Base-by-base conservation (phyloP, 2,113 vertebrate genomes). In the Protomyctophum bolini region DNA sequence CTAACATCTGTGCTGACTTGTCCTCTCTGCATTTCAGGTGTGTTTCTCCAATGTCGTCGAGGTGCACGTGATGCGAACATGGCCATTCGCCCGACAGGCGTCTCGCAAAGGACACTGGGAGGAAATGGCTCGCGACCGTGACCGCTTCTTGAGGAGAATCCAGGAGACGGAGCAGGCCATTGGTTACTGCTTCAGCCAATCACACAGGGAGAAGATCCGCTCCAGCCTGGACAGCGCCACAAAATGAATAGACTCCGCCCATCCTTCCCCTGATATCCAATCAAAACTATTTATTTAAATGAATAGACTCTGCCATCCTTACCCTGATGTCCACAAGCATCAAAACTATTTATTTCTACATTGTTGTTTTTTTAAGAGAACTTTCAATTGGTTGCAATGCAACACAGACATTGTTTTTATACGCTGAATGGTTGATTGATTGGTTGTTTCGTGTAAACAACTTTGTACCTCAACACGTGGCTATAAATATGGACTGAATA, bases 91-190 rank as follows among this genome's bases (percentile, higher is more conserved):
- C 0, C 88, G 91, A 11, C 92, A 88, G 51, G 93, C 93, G 0
- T 93, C 93, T 41, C 94, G 96, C 3, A 91, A 86, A 65, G 96
- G 96, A 6, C 94, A 83, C 6, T 97, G 96, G 96, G 96, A 97
- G 48, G 94, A 95, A 76, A 52, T 92, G 4, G 96, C 91, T 0
- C 89, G 96, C 0, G 96, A 97, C 74, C 89, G 94, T 0, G 91
- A 90, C 51, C 95, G 95, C 10, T 97, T 97, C 21, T 47, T 75
- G 66, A 92, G 92, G 47, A 91, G 95, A n/a, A 91, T 97, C 15
- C 41, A 57, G 10, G 91, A 91, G 1, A 66, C 87, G 0, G 92
- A 95, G 77, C 79, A 81, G 41, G 63, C 77, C 48, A 85, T 97
- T 56, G 91, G 91, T 3, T 83, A 84, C 84, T 96, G 91, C 75